Evolutionary conservation across 2,797 vertebrate genomes (phyloP), one percentile per base, ranked within the genome.

Genomic region (Hypotaenidia philippensis): DNA sequence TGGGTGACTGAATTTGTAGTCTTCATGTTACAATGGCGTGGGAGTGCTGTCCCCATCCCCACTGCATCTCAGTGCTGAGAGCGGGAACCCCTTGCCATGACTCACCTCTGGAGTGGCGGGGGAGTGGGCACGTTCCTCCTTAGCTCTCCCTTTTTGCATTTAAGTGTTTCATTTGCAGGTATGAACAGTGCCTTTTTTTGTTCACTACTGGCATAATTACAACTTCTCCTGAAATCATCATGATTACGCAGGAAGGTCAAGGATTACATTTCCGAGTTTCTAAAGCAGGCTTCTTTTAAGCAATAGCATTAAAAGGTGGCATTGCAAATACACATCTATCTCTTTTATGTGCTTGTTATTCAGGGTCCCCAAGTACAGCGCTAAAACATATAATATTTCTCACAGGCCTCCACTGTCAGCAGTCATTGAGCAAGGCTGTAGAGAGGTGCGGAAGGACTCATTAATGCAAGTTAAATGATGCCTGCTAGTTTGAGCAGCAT

Each of bases 341-440:
- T 96, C 78, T 97, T 97, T 96, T 94, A 96, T 95, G 94, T 84
- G 89, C 87, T 96, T 93, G 83, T 97, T 97, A 91, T 81, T 95
- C 83, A 84, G 74, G 29, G 74, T 94, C 70, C 66, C 74, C 77
- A 94, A 83, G 91, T 90, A 38, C 85, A 75, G 83, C 45, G 32
- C 70, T 94, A 64, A 70, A 94, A 47, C 1, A 9, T 70, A 7
- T 77, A 82, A 79, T 69, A 50, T n/a, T 87, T 94, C 66, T 90
- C 56, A 13, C 63, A 77, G 80, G 87, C 68, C 55, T 94, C 83
- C 41, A 32, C 83, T 1, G 31, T 93, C 95, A 95, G 95, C 94
- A 93, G 60, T 93, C 91, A 87, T 93, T 94, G 87, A 90, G 64
- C 52, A 87, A 17, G 59, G 29, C 85, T 89, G 49, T 17, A 74